Conservation (phyloP, 2,888 invertebrate species). For the Epinotia nisella region DNA sequence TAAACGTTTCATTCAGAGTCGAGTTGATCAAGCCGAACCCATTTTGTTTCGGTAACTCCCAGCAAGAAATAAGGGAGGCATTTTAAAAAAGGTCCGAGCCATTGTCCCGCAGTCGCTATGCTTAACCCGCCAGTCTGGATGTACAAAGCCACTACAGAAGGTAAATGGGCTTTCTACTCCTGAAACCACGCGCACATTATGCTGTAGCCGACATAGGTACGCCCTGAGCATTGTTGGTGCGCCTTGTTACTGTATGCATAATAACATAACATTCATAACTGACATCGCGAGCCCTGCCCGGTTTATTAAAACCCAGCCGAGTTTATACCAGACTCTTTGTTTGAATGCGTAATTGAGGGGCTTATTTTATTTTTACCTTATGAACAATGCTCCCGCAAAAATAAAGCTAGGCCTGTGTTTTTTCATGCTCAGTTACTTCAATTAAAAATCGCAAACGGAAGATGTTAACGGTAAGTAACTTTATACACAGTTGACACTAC, state of each 20-base stretch:
- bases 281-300: constrained; percentile 61
- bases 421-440: constrained; percentile 3
- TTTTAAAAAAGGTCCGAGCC: constrained; percentile 71
- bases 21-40: constrained; percentile 48
- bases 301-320: constrained; percentile 68
- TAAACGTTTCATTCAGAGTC: constrained; percentile 43
- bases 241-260: constrained; percentile 70
- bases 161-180: constrained; percentile 75
- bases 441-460: constrained; percentile 6
- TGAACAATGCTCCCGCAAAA: constrained; percentile 29
- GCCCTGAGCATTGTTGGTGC: constrained; percentile 61
- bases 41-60: constrained; percentile 64
- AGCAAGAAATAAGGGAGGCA: constrained; percentile 63
- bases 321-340: constrained; percentile 60
- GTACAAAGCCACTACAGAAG: constrained; percentile 78
- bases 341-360: constrained; percentile 67
- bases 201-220: constrained; percentile 61
- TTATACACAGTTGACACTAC: background rate
- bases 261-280: constrained; percentile 72
- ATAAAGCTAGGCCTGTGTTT: constrained; percentile 9
- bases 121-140: constrained; percentile 73
- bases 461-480: background rate
- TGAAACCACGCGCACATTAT: constrained; percentile 69
- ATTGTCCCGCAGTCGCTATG: constrained; percentile 70
- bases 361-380: constrained; percentile 58